Percentiles rank a stretch among this genome's conserved stretches.
Evolutionary conservation across 2,797 vertebrate species (phyloP).

Genomic region (Sebastes paucispinis): DNA sequence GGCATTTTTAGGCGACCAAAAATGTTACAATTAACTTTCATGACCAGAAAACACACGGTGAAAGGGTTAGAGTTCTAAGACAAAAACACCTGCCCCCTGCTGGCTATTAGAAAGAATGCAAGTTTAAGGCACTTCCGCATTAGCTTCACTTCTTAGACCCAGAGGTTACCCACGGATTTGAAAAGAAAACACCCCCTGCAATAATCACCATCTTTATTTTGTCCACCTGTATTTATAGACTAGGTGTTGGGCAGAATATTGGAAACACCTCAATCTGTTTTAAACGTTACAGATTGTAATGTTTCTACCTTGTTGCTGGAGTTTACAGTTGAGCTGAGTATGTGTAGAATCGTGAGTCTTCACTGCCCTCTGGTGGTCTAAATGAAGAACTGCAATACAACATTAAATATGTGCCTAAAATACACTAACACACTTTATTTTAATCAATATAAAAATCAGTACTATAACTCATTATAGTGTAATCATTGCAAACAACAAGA

Average conservation of each 20-base stretch:
- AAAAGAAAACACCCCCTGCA: neutral
- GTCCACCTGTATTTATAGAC: neutral
- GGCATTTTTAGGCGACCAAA: accelerated
- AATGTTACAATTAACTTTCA: no score
- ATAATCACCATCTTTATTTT: neutral
- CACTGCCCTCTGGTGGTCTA: constrained; percentile 24
- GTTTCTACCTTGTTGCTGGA: neutral
- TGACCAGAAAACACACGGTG: accelerated
- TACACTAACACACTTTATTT: neutral
- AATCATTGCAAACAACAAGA: neutral
- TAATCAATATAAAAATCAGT: neutral
- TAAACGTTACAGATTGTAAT: neutral
- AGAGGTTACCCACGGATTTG: neutral
- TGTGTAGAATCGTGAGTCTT: neutral
- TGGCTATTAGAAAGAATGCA: no score
- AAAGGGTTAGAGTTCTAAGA: no score
- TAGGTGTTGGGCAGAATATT: neutral
- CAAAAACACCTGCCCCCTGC: no score
- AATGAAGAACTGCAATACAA: neutral
- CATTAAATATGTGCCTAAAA: neutral
- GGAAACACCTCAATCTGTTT: neutral
- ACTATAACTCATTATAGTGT: neutral
- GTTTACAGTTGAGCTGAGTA: neutral
- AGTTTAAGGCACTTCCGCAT: no score
- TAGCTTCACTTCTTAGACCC: no score